Evolutionary conservation across 2,888 invertebrate genomes (phyloP), one percentile per base, ranked within the genome.

Genomic region (Lomographa bimaculata): DNA sequence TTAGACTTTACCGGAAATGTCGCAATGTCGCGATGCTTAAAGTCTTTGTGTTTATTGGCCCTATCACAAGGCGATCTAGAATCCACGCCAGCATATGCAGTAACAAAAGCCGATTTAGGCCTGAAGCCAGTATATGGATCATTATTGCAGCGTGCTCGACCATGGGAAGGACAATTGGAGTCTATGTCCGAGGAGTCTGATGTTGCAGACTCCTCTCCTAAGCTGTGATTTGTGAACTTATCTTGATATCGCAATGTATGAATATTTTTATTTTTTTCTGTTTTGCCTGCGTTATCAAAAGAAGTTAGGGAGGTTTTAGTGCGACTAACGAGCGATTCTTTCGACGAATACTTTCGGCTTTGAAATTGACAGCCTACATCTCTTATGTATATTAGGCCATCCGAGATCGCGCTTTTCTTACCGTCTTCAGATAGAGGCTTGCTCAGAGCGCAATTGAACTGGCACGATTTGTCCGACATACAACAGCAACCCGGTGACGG

Each of bases 351-450:
- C 4, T 14, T 2, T 14, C 6, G 14, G 57, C 56, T 72, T 45
- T 67, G 59, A 48, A 84, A 85, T 47, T 87, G 87, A 50, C 86
- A 87, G 3, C 85, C 86, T 4, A 86, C 86, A 46, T 87, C 85
- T 59, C 86, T 75, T 17, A 87, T 79, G 40, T 74, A 86, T 45
- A 86, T 60, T 6, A 86, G 61, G 1, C 65, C 69, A 14, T 79
- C 75, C 7, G 59, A 63, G 27, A 66, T 72, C 0, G 38, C 7
- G 16, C 35, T 54, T 19, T 59, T 57, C 33, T 57, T 58, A 5
- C 27, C 28, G 21, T 32, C 39, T 2, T 33, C 10, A 5, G 45
- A 29, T 16, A 40, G 30, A 30, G 53, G 54, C 52, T 66, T 62
- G 20, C 53, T 57, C 34, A 71, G 55, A 14, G 47, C 32, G 32